A percentile compares a stretch with the other conserved stretches of the same genome.
Evolutionary conservation across 2,888 invertebrate species (phyloP).

Genomic region (Patella ulyssiponensis): DNA sequence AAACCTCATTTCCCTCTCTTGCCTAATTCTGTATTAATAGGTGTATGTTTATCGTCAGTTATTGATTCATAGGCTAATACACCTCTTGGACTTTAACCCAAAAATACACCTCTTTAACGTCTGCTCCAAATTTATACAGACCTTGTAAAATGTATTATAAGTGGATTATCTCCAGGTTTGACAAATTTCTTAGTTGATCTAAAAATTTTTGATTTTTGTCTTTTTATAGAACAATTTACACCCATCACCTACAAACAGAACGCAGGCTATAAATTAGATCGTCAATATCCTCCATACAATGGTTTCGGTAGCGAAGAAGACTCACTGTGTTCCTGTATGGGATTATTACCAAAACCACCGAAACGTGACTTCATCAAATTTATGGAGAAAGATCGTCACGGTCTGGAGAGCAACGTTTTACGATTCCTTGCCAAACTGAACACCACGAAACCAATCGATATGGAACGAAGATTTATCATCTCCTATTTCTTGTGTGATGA

Average conservation of each 20-base stretch:
- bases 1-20: too few relatives aligned
- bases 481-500: slow-evolving; percentile 72
- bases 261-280: slow-evolving; percentile 12
- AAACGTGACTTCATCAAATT: slow-evolving; percentile 86
- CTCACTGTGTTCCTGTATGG: slow-evolving; percentile 88
- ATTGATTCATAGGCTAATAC: too few relatives aligned
- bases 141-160: not conserved
- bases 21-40: too few relatives aligned
- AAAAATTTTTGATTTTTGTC: slow-evolving; percentile 2
- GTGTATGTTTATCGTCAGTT: too few relatives aligned
- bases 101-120: too few relatives aligned
- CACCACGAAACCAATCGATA: slow-evolving; percentile 76
- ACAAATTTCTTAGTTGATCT: too few relatives aligned
- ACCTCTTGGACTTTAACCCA: too few relatives aligned
- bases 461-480: slow-evolving; percentile 70
- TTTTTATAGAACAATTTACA: slow-evolving; percentile 76
- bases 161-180: not conserved
- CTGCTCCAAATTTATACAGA: not conserved
- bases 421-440: slow-evolving; percentile 86
- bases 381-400: slow-evolving; percentile 81
- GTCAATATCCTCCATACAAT: slow-evolving; percentile 86
- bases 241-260: slow-evolving; percentile 73
- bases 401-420: slow-evolving; percentile 83
- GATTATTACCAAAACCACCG: slow-evolving; percentile 85
- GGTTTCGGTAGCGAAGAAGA: slow-evolving; percentile 92